A percentile compares a stretch with the other conserved stretches of the same genome.
Evolutionary conservation across 2,797 vertebrate genomes (phyloP).

Genomic region (Numenius phaeopus): DNA sequence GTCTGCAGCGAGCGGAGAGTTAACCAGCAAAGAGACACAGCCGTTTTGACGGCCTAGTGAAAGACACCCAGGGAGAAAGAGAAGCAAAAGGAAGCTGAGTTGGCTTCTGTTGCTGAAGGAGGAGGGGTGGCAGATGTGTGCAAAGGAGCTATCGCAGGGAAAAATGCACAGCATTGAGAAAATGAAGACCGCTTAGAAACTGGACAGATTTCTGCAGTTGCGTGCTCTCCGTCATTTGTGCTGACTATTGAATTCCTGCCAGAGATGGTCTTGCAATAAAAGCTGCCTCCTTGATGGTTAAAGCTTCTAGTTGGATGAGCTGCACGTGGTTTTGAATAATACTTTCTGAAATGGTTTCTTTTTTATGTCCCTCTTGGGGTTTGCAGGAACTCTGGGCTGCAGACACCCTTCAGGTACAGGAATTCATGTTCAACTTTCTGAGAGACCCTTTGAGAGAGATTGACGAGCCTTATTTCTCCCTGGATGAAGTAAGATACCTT

Average conservation of each 20-base stretch:
- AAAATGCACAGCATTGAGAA: not conserved
- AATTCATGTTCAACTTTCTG: conserved; percentile 95
- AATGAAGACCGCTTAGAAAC: not conserved
- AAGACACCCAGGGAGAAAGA: not conserved
- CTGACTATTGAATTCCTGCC: conserved; percentile 21
- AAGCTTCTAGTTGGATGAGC: not conserved
- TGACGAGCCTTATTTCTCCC: conserved; percentile 92
- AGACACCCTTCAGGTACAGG: conserved; percentile 89
- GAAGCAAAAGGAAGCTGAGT: not conserved
- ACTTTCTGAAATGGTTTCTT: not conserved
- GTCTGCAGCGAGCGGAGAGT: not conserved
- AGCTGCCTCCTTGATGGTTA: not conserved
- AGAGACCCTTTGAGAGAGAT: conserved; percentile 95
- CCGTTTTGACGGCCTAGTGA: not conserved
- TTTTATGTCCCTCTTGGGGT: not conserved
- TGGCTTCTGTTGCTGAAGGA: not conserved
- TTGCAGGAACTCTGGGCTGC: conserved; percentile 92
- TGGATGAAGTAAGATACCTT: conserved; percentile 88
- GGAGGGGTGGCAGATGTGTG: conserved; percentile 22
- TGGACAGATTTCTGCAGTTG: not conserved
- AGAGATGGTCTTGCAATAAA: not conserved
- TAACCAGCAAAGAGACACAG: not conserved
- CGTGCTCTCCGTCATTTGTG: not conserved
- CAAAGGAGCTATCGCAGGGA: not conserved
- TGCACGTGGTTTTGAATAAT: not conserved